Percentiles rank a stretch among this genome's conserved stretches.
Conservation (phyloP, 2,888 invertebrate species). For the Tanytarsus gracilentus region DNA sequence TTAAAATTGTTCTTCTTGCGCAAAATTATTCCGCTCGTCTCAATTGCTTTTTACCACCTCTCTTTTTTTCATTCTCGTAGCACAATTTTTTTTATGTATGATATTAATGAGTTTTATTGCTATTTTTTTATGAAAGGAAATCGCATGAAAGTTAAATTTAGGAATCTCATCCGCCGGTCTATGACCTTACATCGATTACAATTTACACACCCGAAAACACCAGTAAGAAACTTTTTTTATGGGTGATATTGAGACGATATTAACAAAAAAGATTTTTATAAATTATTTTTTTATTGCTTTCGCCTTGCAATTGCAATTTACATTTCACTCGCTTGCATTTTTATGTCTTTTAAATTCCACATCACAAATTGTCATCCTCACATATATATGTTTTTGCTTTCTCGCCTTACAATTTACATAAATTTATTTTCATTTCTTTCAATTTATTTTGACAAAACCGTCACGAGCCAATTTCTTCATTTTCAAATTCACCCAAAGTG, state of each 20-base stretch:
- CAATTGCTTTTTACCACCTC: too few relatives aligned
- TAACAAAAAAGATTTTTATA: neutral
- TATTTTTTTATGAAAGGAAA: too few relatives aligned
- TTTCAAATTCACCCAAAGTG: neutral
- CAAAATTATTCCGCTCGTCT: too few relatives aligned
- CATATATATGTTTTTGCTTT: neutral
- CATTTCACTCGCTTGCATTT: constrained; percentile 8
- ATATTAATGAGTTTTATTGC: too few relatives aligned
- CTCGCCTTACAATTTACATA: neutral
- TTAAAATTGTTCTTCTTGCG: too few relatives aligned
- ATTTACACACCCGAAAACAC: too few relatives aligned
- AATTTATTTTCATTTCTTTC: neutral
- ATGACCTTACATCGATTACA: too few relatives aligned
- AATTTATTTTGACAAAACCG: neutral
- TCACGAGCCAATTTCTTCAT: too few relatives aligned
- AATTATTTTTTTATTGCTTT: constrained; percentile 21
- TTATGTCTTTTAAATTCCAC: constrained; percentile 14
- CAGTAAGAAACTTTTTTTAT: too few relatives aligned
- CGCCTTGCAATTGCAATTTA: constrained; percentile 25
- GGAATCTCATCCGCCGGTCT: neutral
- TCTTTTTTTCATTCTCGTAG: too few relatives aligned
- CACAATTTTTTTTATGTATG: too few relatives aligned
- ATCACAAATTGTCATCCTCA: neutral
- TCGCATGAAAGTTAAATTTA: neutral
- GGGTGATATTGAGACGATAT: too few relatives aligned